phyloP scores from a whole-genome alignment of 64 coral and sea anemone genomes.

The Montipora sp. region DNA sequence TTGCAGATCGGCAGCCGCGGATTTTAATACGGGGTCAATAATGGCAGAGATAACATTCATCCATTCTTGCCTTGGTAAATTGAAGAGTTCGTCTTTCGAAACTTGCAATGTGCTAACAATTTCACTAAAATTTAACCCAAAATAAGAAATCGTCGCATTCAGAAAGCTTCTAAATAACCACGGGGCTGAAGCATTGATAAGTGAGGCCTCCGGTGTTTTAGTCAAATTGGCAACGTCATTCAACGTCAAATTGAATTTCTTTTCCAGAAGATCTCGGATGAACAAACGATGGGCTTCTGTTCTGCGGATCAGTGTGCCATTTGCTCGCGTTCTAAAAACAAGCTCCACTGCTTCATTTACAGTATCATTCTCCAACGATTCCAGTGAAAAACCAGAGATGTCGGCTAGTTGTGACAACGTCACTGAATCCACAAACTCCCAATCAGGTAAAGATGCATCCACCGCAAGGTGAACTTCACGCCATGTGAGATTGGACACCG shows the following conservation, averaged over 20 bases:
- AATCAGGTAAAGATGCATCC: conserved; percentile 35
- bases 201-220: not conserved
- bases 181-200: conserved; percentile 25
- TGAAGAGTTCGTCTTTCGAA: conserved; percentile 4
- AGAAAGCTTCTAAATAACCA: conserved; percentile 52
- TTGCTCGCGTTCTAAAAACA: conserved; percentile 9
- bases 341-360: conserved; percentile 39
- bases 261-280: not conserved
- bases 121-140: conserved; percentile 48
- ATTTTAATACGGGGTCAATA: not conserved
- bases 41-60: conserved; percentile 31
- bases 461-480: conserved; percentile 15
- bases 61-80: conserved; percentile 64
- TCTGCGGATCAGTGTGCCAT: conserved; percentile 35
- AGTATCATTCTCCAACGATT: conserved; percentile 32
- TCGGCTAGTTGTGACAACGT: conserved; percentile 35
- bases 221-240: conserved; percentile 39
- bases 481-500: conserved; percentile 29
- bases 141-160: conserved; percentile 54
- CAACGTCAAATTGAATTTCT: conserved; percentile 55
- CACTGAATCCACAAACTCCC: conserved; percentile 74
- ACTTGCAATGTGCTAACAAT: conserved; percentile 28
- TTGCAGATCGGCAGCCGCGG: not conserved
- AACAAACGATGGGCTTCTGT: conserved; percentile 13
- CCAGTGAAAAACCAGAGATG: conserved; percentile 12